Conservation (phyloP, 2,888 invertebrate species). For the Tethea ocularis region DNA sequence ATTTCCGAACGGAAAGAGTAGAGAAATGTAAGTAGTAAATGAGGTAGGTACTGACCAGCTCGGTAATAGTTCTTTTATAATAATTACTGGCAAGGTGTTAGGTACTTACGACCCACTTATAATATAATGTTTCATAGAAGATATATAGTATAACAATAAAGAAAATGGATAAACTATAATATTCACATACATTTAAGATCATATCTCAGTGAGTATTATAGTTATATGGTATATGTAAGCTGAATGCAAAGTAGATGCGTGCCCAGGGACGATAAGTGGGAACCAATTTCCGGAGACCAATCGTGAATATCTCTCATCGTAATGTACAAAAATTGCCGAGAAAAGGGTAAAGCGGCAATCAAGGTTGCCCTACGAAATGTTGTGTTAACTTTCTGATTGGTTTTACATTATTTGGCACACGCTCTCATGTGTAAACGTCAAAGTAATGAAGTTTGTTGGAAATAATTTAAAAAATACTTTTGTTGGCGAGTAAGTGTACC, state of each 20-base stretch:
- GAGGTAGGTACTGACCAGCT: too few species aligned
- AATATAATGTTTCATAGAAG: not conserved
- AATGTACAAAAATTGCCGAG: not conserved
- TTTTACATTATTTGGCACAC: not conserved
- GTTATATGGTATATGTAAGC: not conserved
- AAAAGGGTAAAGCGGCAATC: not conserved
- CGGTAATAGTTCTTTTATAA: not conserved
- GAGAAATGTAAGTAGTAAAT: not conserved
- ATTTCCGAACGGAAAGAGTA: too few species aligned
- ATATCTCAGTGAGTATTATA: not conserved
- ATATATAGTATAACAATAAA: too few species aligned
- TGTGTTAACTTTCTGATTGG: not conserved
- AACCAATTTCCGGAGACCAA: conserved; percentile 10
- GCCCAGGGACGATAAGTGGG: conserved; percentile 7
- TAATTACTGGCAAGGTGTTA: not conserved
- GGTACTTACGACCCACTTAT: not conserved
- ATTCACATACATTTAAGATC: not conserved
- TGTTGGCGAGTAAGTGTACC: conserved; percentile 23
- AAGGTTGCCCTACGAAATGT: not conserved
- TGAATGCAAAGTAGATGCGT: not conserved
- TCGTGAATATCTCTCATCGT: not conserved
- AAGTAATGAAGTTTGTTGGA: not conserved
- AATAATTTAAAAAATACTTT: conserved; percentile 18
- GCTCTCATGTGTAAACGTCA: not conserved
- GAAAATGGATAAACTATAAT: not conserved